Percentiles rank a stretch among this genome's conserved stretches.
Evolutionary conservation across 2,888 invertebrate genomes (phyloP).

Genomic region (Metacarcinus magister): DNA sequence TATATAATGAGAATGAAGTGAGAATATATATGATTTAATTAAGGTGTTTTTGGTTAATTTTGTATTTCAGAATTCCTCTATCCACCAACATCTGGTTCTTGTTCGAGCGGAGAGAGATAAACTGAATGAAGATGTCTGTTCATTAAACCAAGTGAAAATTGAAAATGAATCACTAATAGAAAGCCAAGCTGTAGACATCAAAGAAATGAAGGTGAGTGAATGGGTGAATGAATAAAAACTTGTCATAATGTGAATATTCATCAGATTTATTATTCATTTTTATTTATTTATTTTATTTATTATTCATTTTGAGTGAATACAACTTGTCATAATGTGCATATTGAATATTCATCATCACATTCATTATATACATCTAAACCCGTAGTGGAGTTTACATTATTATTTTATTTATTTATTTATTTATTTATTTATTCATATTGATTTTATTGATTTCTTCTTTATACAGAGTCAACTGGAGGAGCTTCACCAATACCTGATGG

Average conservation of each 20-base stretch:
- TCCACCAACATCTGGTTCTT: not conserved
- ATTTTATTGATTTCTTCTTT: not conserved
- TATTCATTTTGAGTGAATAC: not conserved
- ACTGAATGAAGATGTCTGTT: constrained; percentile 63
- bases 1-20: no score
- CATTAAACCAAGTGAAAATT: constrained; percentile 32
- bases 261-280: no score
- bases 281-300: no score
- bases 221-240: no score
- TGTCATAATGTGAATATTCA: no score
- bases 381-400: no score
- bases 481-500: constrained; percentile 47
- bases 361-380: no score
- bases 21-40: not conserved
- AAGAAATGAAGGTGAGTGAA: constrained; percentile 59
- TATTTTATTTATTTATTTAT: no score
- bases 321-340: not conserved
- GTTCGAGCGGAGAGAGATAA: constrained; percentile 57
- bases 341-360: not conserved
- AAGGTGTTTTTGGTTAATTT: not conserved
- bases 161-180: constrained; percentile 70
- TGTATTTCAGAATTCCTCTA: constrained; percentile 49
- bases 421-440: not conserved
- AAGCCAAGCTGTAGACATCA: constrained; percentile 38
- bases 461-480: constrained; percentile 62